Evolutionary conservation across 1,140 invertebrate genomes (phyloP), one percentile per base, ranked within the genome.

Genomic region (Limonius californicus): DNA sequence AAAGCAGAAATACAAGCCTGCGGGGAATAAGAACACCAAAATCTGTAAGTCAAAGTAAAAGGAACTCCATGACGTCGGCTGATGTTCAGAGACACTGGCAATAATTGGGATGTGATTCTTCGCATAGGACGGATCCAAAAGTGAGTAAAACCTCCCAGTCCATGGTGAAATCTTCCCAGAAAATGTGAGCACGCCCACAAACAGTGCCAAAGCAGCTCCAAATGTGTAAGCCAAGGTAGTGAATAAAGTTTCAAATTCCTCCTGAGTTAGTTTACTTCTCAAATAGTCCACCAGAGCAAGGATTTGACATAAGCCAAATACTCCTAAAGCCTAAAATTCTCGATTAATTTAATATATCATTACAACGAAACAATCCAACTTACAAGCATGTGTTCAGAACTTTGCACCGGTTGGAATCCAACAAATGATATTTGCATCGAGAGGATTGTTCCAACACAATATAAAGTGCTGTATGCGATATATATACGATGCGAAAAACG

Each of bases 51-150:
- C 96, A 80, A 98, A 98, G 78, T 97, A 99, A 79, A 98, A 99
- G 0, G 95, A 97, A 59, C 92, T 95, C 97, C 97, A 99, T 0
- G 95, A 93, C 8, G 97, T 99, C 0, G 97, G 96, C 79, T 99
- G 96, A 87, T 99, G 97, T 79, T 99, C 96, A 6, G 95, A 98
- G 1, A 99, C 96, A 1, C 95, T 98, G 12, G 96, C 96, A 76
- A 99, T 99, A 70, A 99, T 99, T 55, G 96, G 97, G 80, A 99
- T 99, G 77, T 99, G 95, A 81, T 98, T 98, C 80, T 98, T 98
- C 50, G 96, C 97, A 78, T 99, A 99, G 0, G 94, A 97, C 8
- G 96, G 95, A 82, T 99, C 97, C 61, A 98, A 78, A 1, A 99
- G 80, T 0, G 96, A 98, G 75, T 99, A 99, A 78, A 99, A 99